Evolutionary conservation across 2,888 invertebrate genomes (phyloP).

Genomic region (Drosophila prolongata): DNA sequence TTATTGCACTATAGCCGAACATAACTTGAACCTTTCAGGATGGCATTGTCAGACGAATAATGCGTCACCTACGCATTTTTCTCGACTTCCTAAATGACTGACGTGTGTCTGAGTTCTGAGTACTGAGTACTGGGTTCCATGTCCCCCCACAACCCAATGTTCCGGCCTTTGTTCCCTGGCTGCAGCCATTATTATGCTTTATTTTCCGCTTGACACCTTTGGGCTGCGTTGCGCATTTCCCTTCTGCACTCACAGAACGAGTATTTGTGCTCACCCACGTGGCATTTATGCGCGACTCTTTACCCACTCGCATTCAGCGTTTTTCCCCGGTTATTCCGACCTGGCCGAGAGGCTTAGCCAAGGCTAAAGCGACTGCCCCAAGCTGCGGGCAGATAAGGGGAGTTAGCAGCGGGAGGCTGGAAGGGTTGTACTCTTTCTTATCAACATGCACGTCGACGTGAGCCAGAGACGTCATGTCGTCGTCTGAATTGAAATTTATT

Average conservation of each 20-base stretch:
- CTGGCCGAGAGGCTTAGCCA: slow-evolving; percentile 41
- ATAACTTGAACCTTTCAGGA: slow-evolving; percentile 2
- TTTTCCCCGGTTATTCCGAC: slow-evolving; percentile 41
- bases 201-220: slow-evolving; percentile 79
- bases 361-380: slow-evolving; percentile 31
- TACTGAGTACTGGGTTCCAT: slow-evolving; percentile 40
- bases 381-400: slow-evolving; percentile 3
- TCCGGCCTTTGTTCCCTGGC: slow-evolving; percentile 38
- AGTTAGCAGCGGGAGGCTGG: slow-evolving; percentile 2
- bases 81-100: slow-evolving; percentile 19
- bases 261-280: slow-evolving; percentile 31
- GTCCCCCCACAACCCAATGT: background rate
- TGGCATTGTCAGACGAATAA: slow-evolving; percentile 29
- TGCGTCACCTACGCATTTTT: slow-evolving; percentile 23
- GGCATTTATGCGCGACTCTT: slow-evolving; percentile 45
- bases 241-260: slow-evolving; percentile 46
- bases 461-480: slow-evolving; percentile 64
- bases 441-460: slow-evolving; percentile 59
- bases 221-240: slow-evolving; percentile 78
- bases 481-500: slow-evolving; percentile 78
- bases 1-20: background rate
- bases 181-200: slow-evolving; percentile 71
- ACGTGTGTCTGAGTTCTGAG: slow-evolving; percentile 50
- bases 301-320: slow-evolving; percentile 24
- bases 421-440: slow-evolving; percentile 62